Evolutionary conservation across 2,797 vertebrate species (phyloP), one percentile per base, ranked within the genome.

Genomic region (Malacoctenus gilli): DNA sequence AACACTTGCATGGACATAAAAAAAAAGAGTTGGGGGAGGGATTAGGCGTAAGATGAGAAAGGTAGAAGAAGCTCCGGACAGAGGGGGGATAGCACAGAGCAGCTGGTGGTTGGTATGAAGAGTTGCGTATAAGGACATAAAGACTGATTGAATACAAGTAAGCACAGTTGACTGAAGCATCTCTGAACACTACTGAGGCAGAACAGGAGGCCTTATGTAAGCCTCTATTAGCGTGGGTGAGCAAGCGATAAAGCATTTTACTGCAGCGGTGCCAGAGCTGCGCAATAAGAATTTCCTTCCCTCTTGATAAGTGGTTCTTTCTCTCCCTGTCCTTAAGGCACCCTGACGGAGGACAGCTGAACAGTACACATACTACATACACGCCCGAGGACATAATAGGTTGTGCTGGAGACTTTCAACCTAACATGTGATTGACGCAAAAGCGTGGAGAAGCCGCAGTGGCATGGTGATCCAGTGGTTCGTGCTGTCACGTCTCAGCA

Each of bases 151-250:
- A 67, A 52, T 16, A 59, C 22, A 58, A 38, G 52, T 35, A 55
- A 39, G 32, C 60, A 72, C 54, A 60, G 68, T 79, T 59, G 64
- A 78, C 58, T 73, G 46, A 61, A 53, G 46, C 42, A 49, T 80
- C 59, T 83, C 55, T 63, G 47, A 75, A 68, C 8, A 50, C 62
- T 62, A 44, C 65, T 65, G 55, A 60, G 48, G 61, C 58, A 68
- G 68, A 85, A 78, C 72, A 64, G 66, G 46, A 68, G 72, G 59
- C 28, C 70, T 85, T 86, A 81, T 80, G 72, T 82, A 79, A 85
- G 66, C 8, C 39, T 72, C 49, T 67, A 79, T 87, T 70, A 72
- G 65, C 65, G 75, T 82, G 75, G 75, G 77, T 87, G 76, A 85
- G 69, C 55, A 58, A 75, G 57, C 32, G 15, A 75, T 76, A 62